Base-by-base conservation (phyloP, 2,888 invertebrate species). In the Melipona bicolor region DNA sequence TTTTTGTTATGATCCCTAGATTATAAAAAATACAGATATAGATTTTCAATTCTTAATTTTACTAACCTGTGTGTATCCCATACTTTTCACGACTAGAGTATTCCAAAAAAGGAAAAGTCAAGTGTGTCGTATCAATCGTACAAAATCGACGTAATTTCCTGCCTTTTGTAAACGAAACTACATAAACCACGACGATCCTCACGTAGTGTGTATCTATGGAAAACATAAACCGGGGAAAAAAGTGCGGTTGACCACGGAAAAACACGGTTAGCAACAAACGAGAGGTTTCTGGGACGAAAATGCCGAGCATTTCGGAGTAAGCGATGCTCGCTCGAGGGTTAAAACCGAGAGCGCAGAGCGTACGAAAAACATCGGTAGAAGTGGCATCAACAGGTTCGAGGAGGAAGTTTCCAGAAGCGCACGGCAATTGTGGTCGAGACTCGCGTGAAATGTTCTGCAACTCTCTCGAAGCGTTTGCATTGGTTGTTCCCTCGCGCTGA, bases 321-420 rank as follows among this genome's bases (percentile, higher is more conserved):
- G 24, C 19, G 32, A 61, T n/a, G 61, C 52, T 73, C 17, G 79
- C 62, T 73, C 21, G 49, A 21, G 32, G 74, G 61, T 11, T 68
- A 68, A n/a, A 67, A 71, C 27, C 21, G 49, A 69, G 19, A 43
- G 43, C 43, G 36, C 32, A 15, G 24, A 52, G 19, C 5, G 59
- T 24, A 56, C 56, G 76, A 71, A 81, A 81, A 83, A 81, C 76
- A 76, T 72, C 54, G 62, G 27, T n/a, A 62, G 54, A 81, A 76
- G 75, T 62, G 80, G 83, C 72, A 81, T 81, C 83, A 83, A 83
- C 83, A 83, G 81, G 83, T 83, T 77, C 72, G 61, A 3, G 54
- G 52, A 59, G 52, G 50, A 77, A 81, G 72, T 81, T 81, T 69
- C 72, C 19, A 65, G 69, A 64, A 68, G 59, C 76, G 24, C 21